These are phyloP conservation scores for Spisula subtruncata DNA, from an alignment of 2,888 invertebrate species.

Conservation along the genomic window DNA sequence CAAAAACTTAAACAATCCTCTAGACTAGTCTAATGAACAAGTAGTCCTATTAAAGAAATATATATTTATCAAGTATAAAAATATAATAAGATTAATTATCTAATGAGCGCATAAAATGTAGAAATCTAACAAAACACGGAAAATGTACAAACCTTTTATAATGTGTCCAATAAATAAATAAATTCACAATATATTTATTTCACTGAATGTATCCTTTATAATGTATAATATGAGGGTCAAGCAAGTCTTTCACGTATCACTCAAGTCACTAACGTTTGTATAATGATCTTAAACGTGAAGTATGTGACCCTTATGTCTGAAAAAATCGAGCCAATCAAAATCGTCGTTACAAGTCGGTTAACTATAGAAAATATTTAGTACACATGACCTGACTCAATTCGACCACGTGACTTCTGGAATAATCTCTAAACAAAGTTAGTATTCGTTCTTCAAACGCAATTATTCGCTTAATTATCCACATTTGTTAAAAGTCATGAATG, in stretches of 20 bases:
- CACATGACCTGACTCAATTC: conserved; percentile 41
- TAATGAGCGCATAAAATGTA: not conserved
- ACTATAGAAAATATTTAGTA: conserved; percentile 33
- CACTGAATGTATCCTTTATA: not conserved
- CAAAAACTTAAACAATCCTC: no score
- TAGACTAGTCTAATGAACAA: no score
- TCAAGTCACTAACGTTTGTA: conserved; percentile 28
- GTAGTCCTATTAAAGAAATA: no score
- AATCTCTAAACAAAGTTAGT: conserved; percentile 46
- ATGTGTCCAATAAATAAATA: conserved; percentile 16
- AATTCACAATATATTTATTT: conserved; percentile 4
- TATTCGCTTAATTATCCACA: not conserved
- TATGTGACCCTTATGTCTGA: conserved; percentile 41
- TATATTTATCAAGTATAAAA: not conserved
- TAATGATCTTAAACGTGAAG: conserved; percentile 29
- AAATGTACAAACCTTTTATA: not conserved
- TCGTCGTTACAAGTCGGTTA: conserved; percentile 39
- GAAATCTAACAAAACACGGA: not conserved
- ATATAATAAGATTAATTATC: no score
- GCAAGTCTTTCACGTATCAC: conserved; percentile 6
- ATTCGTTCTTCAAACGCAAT: not conserved
- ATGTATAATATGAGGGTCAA: not conserved
- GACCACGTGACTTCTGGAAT: not conserved
- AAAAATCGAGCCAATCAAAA: conserved; percentile 50
- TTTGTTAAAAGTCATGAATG: conserved; percentile 52